phyloP scores from a whole-genome alignment of 2,888 invertebrate species.

The Sturmia bella region DNA sequence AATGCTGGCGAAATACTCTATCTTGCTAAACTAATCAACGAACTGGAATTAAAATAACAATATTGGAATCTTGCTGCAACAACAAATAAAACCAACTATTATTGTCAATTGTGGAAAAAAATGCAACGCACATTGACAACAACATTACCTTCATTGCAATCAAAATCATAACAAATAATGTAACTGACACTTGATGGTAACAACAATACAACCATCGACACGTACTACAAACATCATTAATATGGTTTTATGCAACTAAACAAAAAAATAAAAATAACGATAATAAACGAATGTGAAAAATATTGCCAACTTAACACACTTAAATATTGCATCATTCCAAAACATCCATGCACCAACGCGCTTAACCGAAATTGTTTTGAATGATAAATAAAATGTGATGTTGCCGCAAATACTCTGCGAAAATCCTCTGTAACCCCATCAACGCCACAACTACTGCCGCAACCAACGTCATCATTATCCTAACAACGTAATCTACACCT shows the following conservation, averaged over 20 bases:
- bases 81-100: slow-evolving; percentile 49
- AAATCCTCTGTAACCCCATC: not conserved
- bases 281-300: slow-evolving; percentile 26
- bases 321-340: slow-evolving; percentile 22
- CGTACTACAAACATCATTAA: slow-evolving; percentile 45
- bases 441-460: slow-evolving; percentile 7
- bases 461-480: slow-evolving; percentile 17
- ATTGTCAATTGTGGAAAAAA: slow-evolving; percentile 26
- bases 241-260: slow-evolving; percentile 30
- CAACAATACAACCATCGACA: not conserved
- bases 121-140: slow-evolving; percentile 42
- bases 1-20: slow-evolving; percentile 11
- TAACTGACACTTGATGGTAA: slow-evolving; percentile 39
- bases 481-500: slow-evolving; percentile 48
- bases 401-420: slow-evolving; percentile 32
- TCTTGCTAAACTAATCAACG: slow-evolving; percentile 54
- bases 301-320: slow-evolving; percentile 48
- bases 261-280: slow-evolving; percentile 34
- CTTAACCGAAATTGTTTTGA: not conserved
- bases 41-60: slow-evolving; percentile 59
- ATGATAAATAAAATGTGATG: slow-evolving; percentile 4
- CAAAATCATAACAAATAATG: slow-evolving; percentile 47
- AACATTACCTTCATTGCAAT: slow-evolving; percentile 26
- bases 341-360: slow-evolving; percentile 1
- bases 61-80: slow-evolving; percentile 53